Percentiles rank a stretch among this genome's conserved stretches.
Conservation (phyloP, 2,888 invertebrate genomes). For the Apamea epomidion region DNA sequence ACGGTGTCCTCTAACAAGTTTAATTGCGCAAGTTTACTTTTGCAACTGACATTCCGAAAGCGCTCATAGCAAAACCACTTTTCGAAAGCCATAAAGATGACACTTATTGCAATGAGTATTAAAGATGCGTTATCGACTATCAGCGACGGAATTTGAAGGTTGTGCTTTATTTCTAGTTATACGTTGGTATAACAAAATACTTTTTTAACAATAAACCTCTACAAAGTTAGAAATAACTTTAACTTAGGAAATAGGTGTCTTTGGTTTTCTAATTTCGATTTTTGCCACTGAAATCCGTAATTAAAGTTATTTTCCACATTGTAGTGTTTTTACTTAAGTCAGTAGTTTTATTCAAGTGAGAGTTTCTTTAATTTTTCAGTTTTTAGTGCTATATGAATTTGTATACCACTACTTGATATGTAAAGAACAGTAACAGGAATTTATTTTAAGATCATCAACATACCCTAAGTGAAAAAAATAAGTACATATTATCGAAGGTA, state of each 20-base stretch:
- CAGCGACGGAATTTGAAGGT: neutral
- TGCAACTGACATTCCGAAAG: neutral
- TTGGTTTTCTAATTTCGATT: neutral
- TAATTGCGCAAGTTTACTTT: constrained; percentile 11
- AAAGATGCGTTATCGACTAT: neutral
- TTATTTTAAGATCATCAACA: neutral
- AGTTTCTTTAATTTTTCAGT: neutral
- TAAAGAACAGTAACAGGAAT: neutral
- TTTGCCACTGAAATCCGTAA: neutral
- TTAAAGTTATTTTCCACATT: neutral
- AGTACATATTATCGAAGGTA: neutral
- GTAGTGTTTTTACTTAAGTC: neutral
- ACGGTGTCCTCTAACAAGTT: constrained; percentile 5
- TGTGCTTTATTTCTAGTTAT: neutral
- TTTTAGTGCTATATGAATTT: neutral
- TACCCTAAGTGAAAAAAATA: neutral
- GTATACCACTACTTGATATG: neutral
- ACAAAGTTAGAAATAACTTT: neutral
- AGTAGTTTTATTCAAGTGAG: neutral
- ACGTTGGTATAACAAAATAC: neutral
- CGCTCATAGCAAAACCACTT: neutral
- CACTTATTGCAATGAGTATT: neutral
- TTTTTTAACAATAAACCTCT: neutral
- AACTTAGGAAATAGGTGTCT: neutral
- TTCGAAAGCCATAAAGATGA: constrained; percentile 2